Evolutionary conservation across 2,888 invertebrate genomes (phyloP), one percentile per base, ranked within the genome.

Genomic region (Pherbina coryleti): DNA sequence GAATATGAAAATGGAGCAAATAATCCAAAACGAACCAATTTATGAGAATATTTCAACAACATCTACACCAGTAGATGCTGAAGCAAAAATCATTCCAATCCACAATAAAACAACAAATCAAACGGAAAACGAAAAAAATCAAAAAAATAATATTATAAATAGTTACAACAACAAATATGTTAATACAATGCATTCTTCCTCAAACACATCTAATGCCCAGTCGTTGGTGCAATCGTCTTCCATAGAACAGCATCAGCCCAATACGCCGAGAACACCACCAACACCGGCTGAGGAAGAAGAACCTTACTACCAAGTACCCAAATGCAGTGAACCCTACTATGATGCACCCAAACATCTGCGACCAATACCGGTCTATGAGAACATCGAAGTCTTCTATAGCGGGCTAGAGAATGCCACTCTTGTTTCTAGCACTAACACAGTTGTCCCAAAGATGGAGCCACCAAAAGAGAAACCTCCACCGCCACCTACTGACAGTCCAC

Each of bases 391-490:
- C 79, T 92, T 92, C 84, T 92, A 91, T 80, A 83, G 83, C 77
- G 83, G 87, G 28, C 73, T 84, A 79, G 82, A 85, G 75, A 79
- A 62, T 44, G 79, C 34, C 70, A 82, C 71, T 72, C 53, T 80
- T 14, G 53, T 53, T 60, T 34, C 64, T 31, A 28, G 72, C 44
- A 34, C 64, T 62, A 17, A n/a, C 74, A n/a, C 22, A 19, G 69
- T n/a, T n/a, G 37, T 70, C 2, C 31, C 64, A 9, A 90, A 83
- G 53, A 79, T 93, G 85, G 94, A 95, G 85, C 96, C 96, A 17
- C 95, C 95, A n/a, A 95, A 93, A 85, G 95, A 95, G 86, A 96
- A 96, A 85, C 96, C 96, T 37, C 96, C 96, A 1, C 96, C 96
- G 14, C 95, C 95, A 2, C 95, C 95, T 0, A 91, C 80, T 0